Conservation (phyloP, 1,140 invertebrate genomes). For the Rhysida immarginata region DNA sequence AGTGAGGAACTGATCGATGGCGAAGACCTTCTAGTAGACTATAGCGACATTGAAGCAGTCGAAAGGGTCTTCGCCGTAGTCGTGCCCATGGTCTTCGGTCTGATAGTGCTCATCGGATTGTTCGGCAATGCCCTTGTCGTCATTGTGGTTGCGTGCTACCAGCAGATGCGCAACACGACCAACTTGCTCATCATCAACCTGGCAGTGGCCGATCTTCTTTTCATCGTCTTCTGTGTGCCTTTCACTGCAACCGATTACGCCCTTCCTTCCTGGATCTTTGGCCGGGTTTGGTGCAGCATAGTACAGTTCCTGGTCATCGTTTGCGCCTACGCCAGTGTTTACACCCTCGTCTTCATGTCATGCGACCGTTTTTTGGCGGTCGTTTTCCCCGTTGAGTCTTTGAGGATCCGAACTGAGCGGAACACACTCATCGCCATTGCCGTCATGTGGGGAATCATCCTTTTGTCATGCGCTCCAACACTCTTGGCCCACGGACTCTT, state of each 20-base stretch:
- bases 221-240: slow-evolving; percentile 90
- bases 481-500: slow-evolving; percentile 63
- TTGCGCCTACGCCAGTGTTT: slow-evolving; percentile 82
- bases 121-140: slow-evolving; percentile 77
- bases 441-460: slow-evolving; percentile 60
- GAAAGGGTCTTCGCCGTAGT: slow-evolving; percentile 48
- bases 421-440: slow-evolving; percentile 66
- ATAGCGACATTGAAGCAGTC: slow-evolving; percentile 19
- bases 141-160: slow-evolving; percentile 64
- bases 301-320: slow-evolving; percentile 71
- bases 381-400: slow-evolving; percentile 80
- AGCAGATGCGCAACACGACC: slow-evolving; percentile 81
- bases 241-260: slow-evolving; percentile 82
- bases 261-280: slow-evolving; percentile 76
- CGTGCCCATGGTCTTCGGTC: slow-evolving; percentile 71
- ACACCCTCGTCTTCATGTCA: slow-evolving; percentile 88
- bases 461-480: slow-evolving; percentile 55
- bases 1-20: too few species aligned
- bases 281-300: slow-evolving; percentile 75
- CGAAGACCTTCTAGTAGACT: too few species aligned
- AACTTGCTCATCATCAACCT: slow-evolving; percentile 81
- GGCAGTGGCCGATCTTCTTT: slow-evolving; percentile 77
- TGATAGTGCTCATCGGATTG: slow-evolving; percentile 72
- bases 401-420: slow-evolving; percentile 66
- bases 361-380: slow-evolving; percentile 87